A percentile compares a stretch with the other conserved stretches of the same genome.
phyloP scores from a whole-genome alignment of 2,888 invertebrate species.

The Trissoscelio sp. region DNA sequence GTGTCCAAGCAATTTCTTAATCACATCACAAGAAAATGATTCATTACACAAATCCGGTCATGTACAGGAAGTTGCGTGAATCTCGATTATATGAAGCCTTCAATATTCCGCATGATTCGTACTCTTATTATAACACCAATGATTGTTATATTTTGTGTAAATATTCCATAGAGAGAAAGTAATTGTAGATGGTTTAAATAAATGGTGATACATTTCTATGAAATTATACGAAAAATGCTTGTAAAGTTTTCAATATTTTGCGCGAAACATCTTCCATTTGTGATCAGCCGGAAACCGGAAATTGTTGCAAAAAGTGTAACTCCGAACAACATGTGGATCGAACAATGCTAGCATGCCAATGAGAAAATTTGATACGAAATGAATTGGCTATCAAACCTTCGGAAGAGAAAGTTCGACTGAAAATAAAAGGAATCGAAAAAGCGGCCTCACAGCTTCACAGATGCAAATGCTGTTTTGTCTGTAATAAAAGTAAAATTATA shows the following conservation, averaged over 20 bases:
- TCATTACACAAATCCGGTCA: slow-evolving; percentile 68
- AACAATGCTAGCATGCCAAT: slow-evolving; percentile 56
- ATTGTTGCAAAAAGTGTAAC: slow-evolving; percentile 61
- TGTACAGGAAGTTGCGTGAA: slow-evolving; percentile 66
- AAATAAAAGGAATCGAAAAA: slow-evolving; percentile 70
- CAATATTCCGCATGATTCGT: slow-evolving; percentile 22
- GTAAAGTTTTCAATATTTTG: not conserved
- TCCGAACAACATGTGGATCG: slow-evolving; percentile 64
- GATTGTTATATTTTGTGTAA: slow-evolving; percentile 44
- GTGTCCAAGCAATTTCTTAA: slow-evolving; percentile 70
- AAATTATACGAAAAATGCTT: slow-evolving; percentile 18
- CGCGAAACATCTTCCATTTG: slow-evolving; percentile 10
- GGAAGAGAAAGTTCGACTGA: slow-evolving; percentile 73
- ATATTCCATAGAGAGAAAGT: slow-evolving; percentile 71
- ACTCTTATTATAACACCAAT: slow-evolving; percentile 49
- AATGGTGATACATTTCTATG: slow-evolving; percentile 63
- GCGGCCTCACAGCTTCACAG: slow-evolving; percentile 73
- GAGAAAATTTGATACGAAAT: slow-evolving; percentile 66
- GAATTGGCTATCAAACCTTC: slow-evolving; percentile 69
- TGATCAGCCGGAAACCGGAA: slow-evolving; percentile 67
- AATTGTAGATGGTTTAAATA: slow-evolving; percentile 70
- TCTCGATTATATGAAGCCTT: slow-evolving; percentile 57
- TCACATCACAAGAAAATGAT: slow-evolving; percentile 68
- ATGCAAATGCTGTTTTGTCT: slow-evolving; percentile 75
- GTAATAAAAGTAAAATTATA: slow-evolving; percentile 80